A percentile compares a stretch with the other conserved stretches of the same genome.
Conservation (phyloP, 2,113 vertebrate species). For the Naja naja region DNA sequence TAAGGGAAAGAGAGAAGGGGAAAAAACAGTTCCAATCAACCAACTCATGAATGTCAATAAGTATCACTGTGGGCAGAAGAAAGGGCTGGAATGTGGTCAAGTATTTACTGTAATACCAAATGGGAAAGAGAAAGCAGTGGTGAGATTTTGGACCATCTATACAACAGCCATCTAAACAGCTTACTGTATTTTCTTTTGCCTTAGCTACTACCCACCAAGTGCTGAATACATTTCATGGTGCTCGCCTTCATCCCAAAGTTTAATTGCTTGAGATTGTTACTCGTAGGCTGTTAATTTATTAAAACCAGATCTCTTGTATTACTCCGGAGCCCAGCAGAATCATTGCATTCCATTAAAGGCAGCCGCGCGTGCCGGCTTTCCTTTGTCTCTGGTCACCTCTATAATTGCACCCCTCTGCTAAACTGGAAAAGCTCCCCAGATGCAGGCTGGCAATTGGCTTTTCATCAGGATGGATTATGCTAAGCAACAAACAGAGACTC, state of each 20-base stretch:
- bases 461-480: slow-evolving; percentile 7
- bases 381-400: slow-evolving; percentile 58
- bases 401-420: slow-evolving; percentile 57
- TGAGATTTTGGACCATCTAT: slow-evolving; percentile 6
- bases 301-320: slow-evolving; percentile 58
- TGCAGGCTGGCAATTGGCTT: slow-evolving; percentile 26
- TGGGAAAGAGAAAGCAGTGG: neutral
- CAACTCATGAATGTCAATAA: neutral
- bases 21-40: neutral
- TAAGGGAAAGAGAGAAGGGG: neutral
- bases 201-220: slow-evolving; percentile 1
- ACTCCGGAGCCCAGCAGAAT: slow-evolving; percentile 57
- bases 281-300: slow-evolving; percentile 66
- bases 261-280: slow-evolving; percentile 66
- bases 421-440: slow-evolving; percentile 43
- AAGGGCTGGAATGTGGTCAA: neutral
- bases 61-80: neutral
- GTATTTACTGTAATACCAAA: neutral
- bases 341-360: slow-evolving; percentile 64
- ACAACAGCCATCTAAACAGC: slow-evolving; percentile 1
- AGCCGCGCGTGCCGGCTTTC: slow-evolving; percentile 43
- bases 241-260: slow-evolving; percentile 54
- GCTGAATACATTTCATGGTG: slow-evolving; percentile 59
- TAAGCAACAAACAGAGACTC: slow-evolving; percentile 4
- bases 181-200: slow-evolving; percentile 24